Base-by-base conservation (phyloP, 1,140 invertebrate genomes). In the Pseudobourletiella spinata region DNA sequence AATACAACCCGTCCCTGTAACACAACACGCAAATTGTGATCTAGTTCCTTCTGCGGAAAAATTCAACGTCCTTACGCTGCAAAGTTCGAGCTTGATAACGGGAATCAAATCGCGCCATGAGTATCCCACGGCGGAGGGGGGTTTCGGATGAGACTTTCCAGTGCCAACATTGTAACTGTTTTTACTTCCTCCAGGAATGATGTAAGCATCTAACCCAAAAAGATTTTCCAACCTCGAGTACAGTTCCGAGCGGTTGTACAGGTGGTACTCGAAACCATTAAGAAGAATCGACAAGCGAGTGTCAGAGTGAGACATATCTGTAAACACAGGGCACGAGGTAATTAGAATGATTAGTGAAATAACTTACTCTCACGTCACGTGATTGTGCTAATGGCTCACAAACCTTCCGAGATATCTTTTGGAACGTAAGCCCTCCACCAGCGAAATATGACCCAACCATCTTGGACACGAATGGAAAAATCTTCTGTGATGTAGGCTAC, bases 101-200 rank as follows among this genome's bases (percentile, higher is more conserved):
- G 95, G 95, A 72, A 98, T 92, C 50, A 99, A 80, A 79, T 97
- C 92, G 69, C 95, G 81, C 92, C 95, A 97, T 2, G 90, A 91
- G 68, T 87, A 81, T 46, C 67, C 64, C 8, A 69, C 69, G 14
- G 65, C 65, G 6, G 64, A 60, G 46, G 67, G 59, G 43, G 68
- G 56, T 57, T 70, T 65, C 2, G 67, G 61, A 56, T 66, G 67
- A 11, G 64, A 63, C 43, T 62, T 66, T 56, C 61, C 43, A 50
- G 50, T 44, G 18, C 35, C 30, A 39, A 46, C 64, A 30, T 64
- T 62, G 8, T 55, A 65, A 18, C 56, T 57, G 22, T 60, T 63
- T 80, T 72, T 32, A 78, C 75, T 50, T 77, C 76, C 60, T 32
- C 60, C 70, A 14, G 85, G 82, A 71, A 89, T 84, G 71, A 92